These are phyloP conservation scores for Bungarus multicinctus DNA, from an alignment of 2,113 vertebrate species.

Conservation along the genomic window DNA sequence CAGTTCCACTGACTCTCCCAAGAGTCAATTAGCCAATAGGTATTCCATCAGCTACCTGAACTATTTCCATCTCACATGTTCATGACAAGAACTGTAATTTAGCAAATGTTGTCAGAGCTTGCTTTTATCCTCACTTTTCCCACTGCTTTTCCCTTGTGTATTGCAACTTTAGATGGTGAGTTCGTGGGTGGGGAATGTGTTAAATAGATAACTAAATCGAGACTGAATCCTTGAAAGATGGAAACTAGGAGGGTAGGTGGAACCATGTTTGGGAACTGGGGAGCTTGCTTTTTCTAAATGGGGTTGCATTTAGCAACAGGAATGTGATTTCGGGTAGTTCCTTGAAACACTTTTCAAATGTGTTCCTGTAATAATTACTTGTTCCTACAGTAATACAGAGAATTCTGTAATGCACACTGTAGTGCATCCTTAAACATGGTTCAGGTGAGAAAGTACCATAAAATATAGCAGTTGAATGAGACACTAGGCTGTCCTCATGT, in stretches of 20 bases:
- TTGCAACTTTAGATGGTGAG: not conserved
- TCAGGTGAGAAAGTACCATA: not conserved
- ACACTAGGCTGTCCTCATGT: not conserved
- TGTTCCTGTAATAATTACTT: not conserved
- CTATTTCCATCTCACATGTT: not conserved
- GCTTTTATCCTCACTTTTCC: not conserved
- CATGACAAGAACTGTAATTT: not conserved
- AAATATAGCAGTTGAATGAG: not conserved
- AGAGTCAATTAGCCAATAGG: not conserved
- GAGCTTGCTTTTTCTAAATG: not conserved
- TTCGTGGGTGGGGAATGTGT: not conserved
- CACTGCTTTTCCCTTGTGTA: not conserved
- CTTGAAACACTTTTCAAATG: not conserved
- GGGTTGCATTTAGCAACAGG: not conserved
- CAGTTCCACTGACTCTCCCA: not conserved
- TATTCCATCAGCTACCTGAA: not conserved
- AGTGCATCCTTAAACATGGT: not conserved
- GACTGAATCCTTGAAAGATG: not conserved
- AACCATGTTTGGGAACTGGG: not conserved
- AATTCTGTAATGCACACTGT: not conserved
- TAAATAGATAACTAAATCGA: not conserved
- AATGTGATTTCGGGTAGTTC: not conserved
- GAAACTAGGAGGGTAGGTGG: not conserved
- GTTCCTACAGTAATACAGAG: not conserved
- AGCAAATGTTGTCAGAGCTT: not conserved